A percentile compares a stretch with the other conserved stretches of the same genome.
These are phyloP conservation scores for Arctopsyche grandis DNA, from an alignment of 1,140 invertebrate species.

Conservation along the genomic window DNA sequence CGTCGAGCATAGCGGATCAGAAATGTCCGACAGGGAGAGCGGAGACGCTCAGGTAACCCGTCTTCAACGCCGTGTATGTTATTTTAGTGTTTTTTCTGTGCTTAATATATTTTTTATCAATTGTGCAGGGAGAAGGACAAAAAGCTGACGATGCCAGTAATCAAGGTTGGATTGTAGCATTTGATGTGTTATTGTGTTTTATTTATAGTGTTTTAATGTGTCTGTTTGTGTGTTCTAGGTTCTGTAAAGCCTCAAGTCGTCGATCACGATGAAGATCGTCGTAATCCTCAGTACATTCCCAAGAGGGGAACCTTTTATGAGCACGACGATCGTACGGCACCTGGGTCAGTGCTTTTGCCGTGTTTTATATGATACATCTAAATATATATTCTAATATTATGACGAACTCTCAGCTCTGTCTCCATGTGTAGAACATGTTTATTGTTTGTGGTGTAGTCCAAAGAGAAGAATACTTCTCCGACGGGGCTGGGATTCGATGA, in stretches of 20 bases:
- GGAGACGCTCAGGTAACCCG: constrained; percentile 46
- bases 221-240: too few relatives aligned
- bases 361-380: too few relatives aligned
- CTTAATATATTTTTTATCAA: background rate
- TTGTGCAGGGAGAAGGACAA: constrained; percentile 9
- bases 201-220: too few relatives aligned
- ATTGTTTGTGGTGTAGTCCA: too few relatives aligned
- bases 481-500: too few relatives aligned
- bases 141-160: constrained; percentile 24
- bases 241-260: constrained; percentile 63
- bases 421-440: too few relatives aligned
- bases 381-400: too few relatives aligned
- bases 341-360: constrained; percentile 67
- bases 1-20: constrained; percentile 51
- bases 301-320: constrained; percentile 96
- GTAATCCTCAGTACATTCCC: constrained; percentile 97
- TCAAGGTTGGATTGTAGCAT: constrained; percentile 21
- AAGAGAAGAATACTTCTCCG: too few relatives aligned
- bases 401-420: too few relatives aligned
- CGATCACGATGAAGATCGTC: constrained; percentile 93
- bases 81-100: background rate
- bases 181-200: too few relatives aligned
- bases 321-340: constrained; percentile 89
- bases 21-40: constrained; percentile 51
- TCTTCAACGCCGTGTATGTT: background rate